A percentile compares a stretch with the other conserved stretches of the same genome.
Evolutionary conservation across 23 tunicate genomes (phyloP).

Genomic region (Phallusia fumigata): DNA sequence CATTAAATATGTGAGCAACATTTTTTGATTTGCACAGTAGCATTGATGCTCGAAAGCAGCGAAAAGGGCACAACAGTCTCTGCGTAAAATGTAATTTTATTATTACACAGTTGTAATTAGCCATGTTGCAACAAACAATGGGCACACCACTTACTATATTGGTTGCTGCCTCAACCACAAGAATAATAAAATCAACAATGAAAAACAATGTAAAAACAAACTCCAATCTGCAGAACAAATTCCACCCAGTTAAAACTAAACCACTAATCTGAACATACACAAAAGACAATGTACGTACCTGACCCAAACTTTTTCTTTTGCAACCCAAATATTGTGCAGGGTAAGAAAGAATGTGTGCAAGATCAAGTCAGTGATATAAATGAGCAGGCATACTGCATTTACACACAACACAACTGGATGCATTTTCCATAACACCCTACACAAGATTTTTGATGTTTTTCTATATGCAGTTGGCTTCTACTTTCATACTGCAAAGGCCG

Average conservation of each 20-base stretch:
- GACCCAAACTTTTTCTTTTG: conserved; percentile 81
- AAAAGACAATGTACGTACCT: conserved; percentile 29
- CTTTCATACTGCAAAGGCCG: too few relatives aligned
- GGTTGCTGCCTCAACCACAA: conserved; percentile 43
- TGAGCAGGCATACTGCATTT: conserved; percentile 57
- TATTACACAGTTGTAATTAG: too few relatives aligned
- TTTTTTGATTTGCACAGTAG: conserved; percentile 86
- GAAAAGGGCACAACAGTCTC: conserved; percentile 86
- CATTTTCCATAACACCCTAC: conserved; percentile 32
- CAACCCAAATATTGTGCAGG: conserved; percentile 66
- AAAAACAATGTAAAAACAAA: conserved; percentile 70
- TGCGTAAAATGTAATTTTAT: conserved; percentile 21
- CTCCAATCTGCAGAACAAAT: conserved; percentile 53
- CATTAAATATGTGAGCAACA: conserved; percentile 92
- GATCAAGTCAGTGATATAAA: conserved; percentile 62
- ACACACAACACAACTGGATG: conserved; percentile 46
- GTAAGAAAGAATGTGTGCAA: conserved; percentile 63
- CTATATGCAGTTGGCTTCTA: too few relatives aligned
- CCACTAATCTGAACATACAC: background rate
- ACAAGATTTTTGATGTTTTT: background rate
- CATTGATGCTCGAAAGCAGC: conserved; percentile 89
- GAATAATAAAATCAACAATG: conserved; percentile 59
- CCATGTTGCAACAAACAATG: too few relatives aligned
- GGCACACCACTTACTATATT: conserved; percentile 48
- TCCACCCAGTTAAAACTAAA: background rate